Conservation (phyloP, 53 echinoderm and acorn worm species). For the Echinometra lucunter region DNA sequence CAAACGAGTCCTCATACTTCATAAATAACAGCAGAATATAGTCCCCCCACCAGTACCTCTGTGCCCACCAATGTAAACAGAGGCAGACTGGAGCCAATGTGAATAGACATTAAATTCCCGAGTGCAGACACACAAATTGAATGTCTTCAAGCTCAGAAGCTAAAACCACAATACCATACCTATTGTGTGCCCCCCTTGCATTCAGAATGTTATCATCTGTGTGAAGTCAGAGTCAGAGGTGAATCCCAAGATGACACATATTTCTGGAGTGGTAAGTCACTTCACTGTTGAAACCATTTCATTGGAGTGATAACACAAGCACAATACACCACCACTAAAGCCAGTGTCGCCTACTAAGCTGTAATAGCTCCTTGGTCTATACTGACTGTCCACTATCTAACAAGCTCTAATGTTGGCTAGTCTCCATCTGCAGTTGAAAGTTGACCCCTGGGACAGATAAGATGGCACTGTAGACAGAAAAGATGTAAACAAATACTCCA, state of each 20-base stretch:
- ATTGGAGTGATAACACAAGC: neutral
- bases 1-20: neutral
- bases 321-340: neutral
- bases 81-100: neutral
- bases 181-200: neutral
- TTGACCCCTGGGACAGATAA: conserved; percentile 33
- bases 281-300: neutral
- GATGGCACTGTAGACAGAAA: neutral
- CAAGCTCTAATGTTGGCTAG: neutral
- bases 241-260: neutral
- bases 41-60: neutral
- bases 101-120: conserved; percentile 8
- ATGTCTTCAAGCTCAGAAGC: neutral
- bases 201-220: neutral
- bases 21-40: neutral
- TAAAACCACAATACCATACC: conserved; percentile 23
- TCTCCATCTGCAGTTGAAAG: neutral
- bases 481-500: conserved; percentile 45
- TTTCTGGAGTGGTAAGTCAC: neutral
- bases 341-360: neutral
- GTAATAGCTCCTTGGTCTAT: neutral
- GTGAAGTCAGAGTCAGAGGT: neutral
- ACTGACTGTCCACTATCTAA: neutral
- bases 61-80: neutral
- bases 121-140: neutral